Evolutionary conservation across 2,113 vertebrate genomes (phyloP), one percentile per base, ranked within the genome.

Genomic region (Coryphaenoides rupestris): DNA sequence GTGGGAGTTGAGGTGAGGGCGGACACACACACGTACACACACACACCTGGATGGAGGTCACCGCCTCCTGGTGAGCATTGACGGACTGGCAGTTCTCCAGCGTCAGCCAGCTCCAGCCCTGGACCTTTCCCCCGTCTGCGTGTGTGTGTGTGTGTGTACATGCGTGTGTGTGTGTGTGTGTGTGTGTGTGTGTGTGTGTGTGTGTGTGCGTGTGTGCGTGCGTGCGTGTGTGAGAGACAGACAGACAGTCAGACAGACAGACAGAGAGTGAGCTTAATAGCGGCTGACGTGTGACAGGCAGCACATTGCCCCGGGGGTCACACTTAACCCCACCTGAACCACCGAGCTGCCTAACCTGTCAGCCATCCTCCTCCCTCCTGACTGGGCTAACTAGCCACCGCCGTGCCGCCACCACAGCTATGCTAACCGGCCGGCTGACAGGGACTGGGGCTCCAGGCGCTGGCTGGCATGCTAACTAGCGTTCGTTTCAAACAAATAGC

Each of bases 91-190:
- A 84, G 86, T 86, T 89, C 16, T 91, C 80, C 63, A 89, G 87
- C 62, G 86, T 84, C 65, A 77, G 72, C 87, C 91, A 92, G 85
- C 83, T 87, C 91, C 92, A 93, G 66, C 84, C 88, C 61, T 92
- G 91, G 76, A 93, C 85, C 75, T 93, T 93, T 53, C 92, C 92
- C 64, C 87, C 92, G 19, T 92, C 92, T 93, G 83, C 40, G 55
- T 65, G 76, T 55, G 83, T 79, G 72, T 40, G 33, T 40, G 33
- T 40, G 33, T 9, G 33, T 33, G 28, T 5, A 10, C 10, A 10
- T 5, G 28, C 10, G 28, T 33, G 28, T 33, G 33, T 40, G 3
- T 40, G 3, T 28, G 26, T 28, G 26, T 28, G 26, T 28, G 26
- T 28, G 26, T 28, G 26, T 28, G 26, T 28, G 26, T 28, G 26